Conservation (phyloP, 2,113 vertebrate species). For the Patagioenas fasciata region DNA sequence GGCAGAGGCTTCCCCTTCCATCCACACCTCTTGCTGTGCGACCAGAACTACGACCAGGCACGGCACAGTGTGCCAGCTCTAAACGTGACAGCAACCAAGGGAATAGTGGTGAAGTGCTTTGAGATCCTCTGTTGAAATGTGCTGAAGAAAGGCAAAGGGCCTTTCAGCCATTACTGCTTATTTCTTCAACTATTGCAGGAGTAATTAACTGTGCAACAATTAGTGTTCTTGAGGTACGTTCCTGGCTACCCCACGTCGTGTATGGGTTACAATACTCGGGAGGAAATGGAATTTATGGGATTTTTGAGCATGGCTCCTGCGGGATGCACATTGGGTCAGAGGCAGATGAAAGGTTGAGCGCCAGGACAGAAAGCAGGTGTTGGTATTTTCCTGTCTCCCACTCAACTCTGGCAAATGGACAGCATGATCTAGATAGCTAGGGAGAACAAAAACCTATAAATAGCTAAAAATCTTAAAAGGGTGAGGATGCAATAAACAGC, state of each 20-base stretch:
- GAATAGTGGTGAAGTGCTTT: constrained; percentile 4
- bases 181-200: neutral
- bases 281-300: neutral
- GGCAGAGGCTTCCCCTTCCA: neutral
- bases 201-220: neutral
- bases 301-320: neutral
- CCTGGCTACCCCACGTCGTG: neutral
- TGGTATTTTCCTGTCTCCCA: neutral
- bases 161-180: neutral
- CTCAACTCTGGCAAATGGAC: neutral
- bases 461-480: neutral
- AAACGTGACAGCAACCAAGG: accelerated
- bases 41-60: accelerated
- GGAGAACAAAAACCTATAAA: neutral
- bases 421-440: neutral
- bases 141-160: constrained; percentile 55
- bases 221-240: neutral
- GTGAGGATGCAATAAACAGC: neutral
- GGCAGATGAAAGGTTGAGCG: neutral
- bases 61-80: accelerated
- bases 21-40: neutral
- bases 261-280: neutral
- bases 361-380: neutral
- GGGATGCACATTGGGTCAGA: neutral
- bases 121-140: constrained; percentile 65